These are phyloP conservation scores for Pyrocoelia pectoralis DNA, from an alignment of 2,888 invertebrate species.

Conservation along the genomic window DNA sequence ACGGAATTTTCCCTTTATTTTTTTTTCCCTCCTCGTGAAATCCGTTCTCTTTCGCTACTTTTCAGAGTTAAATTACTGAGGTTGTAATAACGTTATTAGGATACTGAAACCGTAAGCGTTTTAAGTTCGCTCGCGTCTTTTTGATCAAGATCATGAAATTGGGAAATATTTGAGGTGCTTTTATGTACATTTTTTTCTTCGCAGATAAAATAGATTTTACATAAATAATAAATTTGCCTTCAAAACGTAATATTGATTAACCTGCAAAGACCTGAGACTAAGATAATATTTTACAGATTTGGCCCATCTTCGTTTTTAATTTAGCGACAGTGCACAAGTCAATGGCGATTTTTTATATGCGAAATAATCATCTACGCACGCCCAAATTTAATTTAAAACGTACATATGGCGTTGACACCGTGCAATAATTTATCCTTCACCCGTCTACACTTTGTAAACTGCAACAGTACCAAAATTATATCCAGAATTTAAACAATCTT, in stretches of 20 bases:
- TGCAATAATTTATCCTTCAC: background rate
- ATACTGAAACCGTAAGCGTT: background rate
- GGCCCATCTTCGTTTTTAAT: constrained; percentile 24
- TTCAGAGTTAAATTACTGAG: constrained; percentile 8
- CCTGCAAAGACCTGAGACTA: constrained; percentile 50
- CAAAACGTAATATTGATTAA: constrained; percentile 53
- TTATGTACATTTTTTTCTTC: background rate
- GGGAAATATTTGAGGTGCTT: background rate
- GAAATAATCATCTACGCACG: too few relatives aligned
- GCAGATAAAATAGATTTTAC: constrained; percentile 38
- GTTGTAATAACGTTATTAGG: constrained; percentile 10
- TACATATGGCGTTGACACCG: background rate
- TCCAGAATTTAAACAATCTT: background rate
- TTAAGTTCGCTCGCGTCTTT: constrained; percentile 2
- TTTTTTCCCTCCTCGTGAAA: background rate
- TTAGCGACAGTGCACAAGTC: constrained; percentile 25
- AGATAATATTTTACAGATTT: too few relatives aligned
- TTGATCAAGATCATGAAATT: background rate
- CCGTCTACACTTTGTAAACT: background rate
- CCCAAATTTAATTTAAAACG: too few relatives aligned
- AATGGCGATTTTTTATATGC: background rate
- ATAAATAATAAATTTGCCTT: constrained; percentile 26
- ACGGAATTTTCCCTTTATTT: background rate
- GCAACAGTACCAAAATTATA: background rate
- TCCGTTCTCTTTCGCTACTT: constrained; percentile 4